Conservation (phyloP, 2,888 invertebrate genomes). For the Xanthia icteritia region DNA sequence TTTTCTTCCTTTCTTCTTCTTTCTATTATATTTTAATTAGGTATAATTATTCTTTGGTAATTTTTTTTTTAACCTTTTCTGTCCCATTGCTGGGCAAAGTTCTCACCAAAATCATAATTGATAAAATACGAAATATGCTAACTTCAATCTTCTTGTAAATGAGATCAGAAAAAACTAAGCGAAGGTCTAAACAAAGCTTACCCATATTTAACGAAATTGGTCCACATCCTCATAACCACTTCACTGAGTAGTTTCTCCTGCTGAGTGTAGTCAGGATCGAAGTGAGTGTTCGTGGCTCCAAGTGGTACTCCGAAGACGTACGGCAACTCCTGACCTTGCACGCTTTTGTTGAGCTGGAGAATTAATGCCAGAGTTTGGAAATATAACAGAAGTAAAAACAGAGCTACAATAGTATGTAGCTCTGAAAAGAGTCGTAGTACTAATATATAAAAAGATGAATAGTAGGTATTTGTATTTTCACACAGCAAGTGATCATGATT, state of each 20-base stretch:
- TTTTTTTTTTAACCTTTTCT: too few relatives aligned
- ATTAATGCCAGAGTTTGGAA: neutral
- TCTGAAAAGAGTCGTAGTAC: neutral
- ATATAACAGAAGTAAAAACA: neutral
- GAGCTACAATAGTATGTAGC: neutral
- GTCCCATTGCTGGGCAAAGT: too few relatives aligned
- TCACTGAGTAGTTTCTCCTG: conserved; percentile 95
- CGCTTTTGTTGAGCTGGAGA: conserved; percentile 92
- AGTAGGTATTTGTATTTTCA: neutral
- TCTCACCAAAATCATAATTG: neutral
- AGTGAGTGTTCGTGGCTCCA: conserved; percentile 92
- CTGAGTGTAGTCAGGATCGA: conserved; percentile 93
- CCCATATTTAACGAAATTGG: conserved; percentile 97
- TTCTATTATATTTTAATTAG: too few relatives aligned
- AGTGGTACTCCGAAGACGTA: conserved; percentile 97
- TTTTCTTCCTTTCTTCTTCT: too few relatives aligned
- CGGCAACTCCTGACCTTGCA: conserved; percentile 96
- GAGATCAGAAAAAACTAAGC: neutral
- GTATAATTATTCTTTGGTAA: too few relatives aligned
- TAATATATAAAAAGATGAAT: neutral
- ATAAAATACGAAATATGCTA: neutral
- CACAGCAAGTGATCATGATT: neutral
- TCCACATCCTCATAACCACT: conserved; percentile 96
- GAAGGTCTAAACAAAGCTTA: conserved; percentile 73
- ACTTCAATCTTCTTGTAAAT: neutral